Base-by-base conservation (phyloP, 2,888 invertebrate genomes). In the Nymphalis polychloros region DNA sequence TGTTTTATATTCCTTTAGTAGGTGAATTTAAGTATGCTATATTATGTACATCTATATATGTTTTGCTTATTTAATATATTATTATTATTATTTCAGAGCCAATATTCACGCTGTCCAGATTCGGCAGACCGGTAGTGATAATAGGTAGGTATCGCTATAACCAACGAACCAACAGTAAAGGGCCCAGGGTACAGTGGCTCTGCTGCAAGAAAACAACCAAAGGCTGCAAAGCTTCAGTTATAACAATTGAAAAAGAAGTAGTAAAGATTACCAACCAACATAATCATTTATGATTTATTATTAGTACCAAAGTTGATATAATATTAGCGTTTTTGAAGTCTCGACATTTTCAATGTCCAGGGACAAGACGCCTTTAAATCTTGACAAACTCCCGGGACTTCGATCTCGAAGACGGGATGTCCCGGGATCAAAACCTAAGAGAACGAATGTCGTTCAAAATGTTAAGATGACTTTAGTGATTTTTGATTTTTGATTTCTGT, bases 111-210 rank as follows among this genome's bases (percentile, higher is more conserved):
- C 16, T 60, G 10, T 73, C 75, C 6, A 73, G 68, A 35, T 64
- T 27, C n/a, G 78, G 77, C 7, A 74, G 69, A 23, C 77, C 78
- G 16, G 75, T 75, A 10, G 59, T 78, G 0, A 27, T 62, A 64
- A 63, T 82, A 65, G 86, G 84, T 1, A 77, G 76, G 41, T 84
- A 84, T 69, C 78, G 87, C 41, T 87, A 83, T 71, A 81, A 82
- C 46, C 69, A 71, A 8, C 61, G 68, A 16, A 63, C 64, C 8
- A n/a, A 59, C 10, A 41, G 53, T 35, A 63, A 19, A 10, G 79
- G 79, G 0, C 75, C 71, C 0, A 76, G 75, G 2, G 74, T 76
- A 6, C 81, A 77, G 52, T 86, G 86, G 86, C 75, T 77, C 10
- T 82, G 82, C 65, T 73, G 70, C 19, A 79, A 77, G 61, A 71